These are phyloP conservation scores for Drosophila nebulosa DNA, from an alignment of 1,140 invertebrate species.

Conservation along the genomic window DNA sequence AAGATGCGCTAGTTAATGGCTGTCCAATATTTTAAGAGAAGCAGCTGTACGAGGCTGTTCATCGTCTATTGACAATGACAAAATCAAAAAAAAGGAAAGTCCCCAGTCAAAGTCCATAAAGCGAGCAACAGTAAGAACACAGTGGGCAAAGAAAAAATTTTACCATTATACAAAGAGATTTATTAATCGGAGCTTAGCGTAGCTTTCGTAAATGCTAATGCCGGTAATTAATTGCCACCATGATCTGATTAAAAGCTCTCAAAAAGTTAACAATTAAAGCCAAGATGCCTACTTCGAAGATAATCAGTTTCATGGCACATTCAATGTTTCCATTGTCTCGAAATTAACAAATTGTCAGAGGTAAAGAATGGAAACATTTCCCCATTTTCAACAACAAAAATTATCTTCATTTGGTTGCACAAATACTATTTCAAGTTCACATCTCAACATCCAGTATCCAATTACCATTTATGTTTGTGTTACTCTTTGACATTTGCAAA, in stretches of 20 bases:
- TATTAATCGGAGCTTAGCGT: neutral
- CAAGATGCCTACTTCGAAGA: no score
- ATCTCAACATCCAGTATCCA: no score
- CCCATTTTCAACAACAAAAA: no score
- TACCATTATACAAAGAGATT: neutral
- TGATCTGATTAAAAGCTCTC: neutral
- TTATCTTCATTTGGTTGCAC: no score
- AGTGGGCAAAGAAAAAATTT: neutral
- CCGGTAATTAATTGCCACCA: neutral
- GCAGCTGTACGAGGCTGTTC: slow-evolving; percentile 49
- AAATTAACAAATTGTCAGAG: no score
- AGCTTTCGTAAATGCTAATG: neutral
- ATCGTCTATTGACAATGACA: slow-evolving; percentile 54
- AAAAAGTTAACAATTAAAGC: no score
- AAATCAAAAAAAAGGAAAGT: slow-evolving; percentile 26
- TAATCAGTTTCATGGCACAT: no score
- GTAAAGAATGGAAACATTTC: no score
- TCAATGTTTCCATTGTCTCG: no score
- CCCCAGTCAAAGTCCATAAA: neutral
- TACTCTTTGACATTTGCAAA: no score
- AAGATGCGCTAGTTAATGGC: slow-evolving; percentile 51
- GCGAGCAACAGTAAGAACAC: neutral
- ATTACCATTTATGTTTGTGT: no score
- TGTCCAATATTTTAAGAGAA: slow-evolving; percentile 61
- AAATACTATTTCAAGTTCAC: no score